phyloP scores from a whole-genome alignment of 1,140 invertebrate genomes.

The Camponotus vicinus region DNA sequence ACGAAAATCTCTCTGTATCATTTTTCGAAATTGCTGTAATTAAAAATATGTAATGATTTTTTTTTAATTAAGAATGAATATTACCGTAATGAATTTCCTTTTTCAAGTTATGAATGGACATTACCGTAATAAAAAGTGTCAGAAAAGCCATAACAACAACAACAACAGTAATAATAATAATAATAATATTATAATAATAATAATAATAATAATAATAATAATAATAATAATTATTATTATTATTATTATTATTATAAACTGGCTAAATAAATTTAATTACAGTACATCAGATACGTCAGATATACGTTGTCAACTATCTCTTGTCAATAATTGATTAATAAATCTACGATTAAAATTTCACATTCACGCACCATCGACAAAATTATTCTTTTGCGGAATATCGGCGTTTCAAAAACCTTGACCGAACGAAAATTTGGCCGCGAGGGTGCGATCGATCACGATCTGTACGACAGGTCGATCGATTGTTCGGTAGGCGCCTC shows the following conservation, averaged over 20 bases:
- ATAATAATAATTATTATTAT: background rate
- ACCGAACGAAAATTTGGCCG: background rate
- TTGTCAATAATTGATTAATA: background rate
- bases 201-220: background rate
- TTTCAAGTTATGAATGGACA: background rate
- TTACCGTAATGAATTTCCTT: background rate
- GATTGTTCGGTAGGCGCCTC: background rate
- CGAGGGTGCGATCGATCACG: constrained; percentile 51
- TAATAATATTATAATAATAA: background rate
- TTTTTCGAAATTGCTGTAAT: background rate
- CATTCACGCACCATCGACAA: background rate
- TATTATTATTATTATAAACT: background rate
- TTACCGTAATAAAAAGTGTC: background rate
- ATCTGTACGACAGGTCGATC: constrained; percentile 18
- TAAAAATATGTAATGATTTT: background rate
- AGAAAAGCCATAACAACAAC: too few relatives aligned
- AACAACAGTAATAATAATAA: background rate
- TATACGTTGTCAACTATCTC: background rate
- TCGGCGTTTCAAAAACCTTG: background rate
- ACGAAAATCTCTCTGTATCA: background rate
- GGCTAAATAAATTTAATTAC: background rate
- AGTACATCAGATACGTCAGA: background rate
- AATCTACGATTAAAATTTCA: background rate
- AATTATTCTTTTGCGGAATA: background rate
- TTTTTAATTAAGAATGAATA: background rate